A percentile compares a stretch with the other conserved stretches of the same genome.
Evolutionary conservation across 2,113 vertebrate genomes (phyloP).

Genomic region (Cardinalis cardinalis): DNA sequence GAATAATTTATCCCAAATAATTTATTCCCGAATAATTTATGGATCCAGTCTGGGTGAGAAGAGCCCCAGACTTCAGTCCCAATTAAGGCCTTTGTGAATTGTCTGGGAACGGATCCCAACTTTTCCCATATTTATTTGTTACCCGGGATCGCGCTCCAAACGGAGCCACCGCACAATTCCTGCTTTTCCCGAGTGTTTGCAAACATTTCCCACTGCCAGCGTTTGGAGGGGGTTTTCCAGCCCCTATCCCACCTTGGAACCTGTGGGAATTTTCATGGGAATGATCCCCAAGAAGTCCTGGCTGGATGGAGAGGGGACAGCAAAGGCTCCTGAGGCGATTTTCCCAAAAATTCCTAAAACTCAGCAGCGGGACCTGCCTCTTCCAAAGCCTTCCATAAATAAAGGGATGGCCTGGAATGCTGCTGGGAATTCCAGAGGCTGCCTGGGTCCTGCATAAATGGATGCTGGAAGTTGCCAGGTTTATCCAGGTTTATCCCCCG

Average conservation of each 20-base stretch:
- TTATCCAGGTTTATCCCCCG: neutral
- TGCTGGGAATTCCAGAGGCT: neutral
- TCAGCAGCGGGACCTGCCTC: neutral
- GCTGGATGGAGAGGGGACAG: no score
- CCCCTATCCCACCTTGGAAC: neutral
- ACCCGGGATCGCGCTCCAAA: neutral
- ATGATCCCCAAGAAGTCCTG: accelerated
- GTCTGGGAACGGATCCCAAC: conserved; percentile 58
- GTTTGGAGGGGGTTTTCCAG: neutral
- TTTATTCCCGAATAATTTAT: conserved; percentile 39
- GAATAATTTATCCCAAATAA: neutral
- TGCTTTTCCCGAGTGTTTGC: conserved; percentile 6
- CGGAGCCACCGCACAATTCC: neutral
- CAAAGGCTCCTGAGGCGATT: neutral
- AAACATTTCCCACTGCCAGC: neutral
- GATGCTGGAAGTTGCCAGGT: neutral
- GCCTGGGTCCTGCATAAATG: neutral
- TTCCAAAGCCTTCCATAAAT: neutral
- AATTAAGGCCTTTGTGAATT: conserved; percentile 60
- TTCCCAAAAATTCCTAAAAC: neutral
- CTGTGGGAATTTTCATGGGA: neutral
- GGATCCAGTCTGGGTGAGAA: conserved; percentile 17
- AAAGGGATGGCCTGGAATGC: neutral
- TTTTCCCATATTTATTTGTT: conserved; percentile 46
- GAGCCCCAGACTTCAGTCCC: conserved; percentile 31